phyloP scores from a whole-genome alignment of 2,113 vertebrate genomes.

The Lethenteron camtschaticum region DNA sequence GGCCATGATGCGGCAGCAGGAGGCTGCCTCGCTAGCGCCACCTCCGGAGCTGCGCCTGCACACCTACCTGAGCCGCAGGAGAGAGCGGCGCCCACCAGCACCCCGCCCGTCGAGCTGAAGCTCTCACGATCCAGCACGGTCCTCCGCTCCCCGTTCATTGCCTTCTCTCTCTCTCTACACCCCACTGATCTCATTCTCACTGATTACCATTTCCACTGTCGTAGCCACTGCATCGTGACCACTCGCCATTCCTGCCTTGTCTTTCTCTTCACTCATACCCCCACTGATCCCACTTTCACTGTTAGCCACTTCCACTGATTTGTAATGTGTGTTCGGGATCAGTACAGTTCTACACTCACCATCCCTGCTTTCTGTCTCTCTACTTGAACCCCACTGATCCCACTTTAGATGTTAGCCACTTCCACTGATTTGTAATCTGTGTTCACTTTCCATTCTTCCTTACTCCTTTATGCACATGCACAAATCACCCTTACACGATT shows the following conservation, averaged over 20 bases:
- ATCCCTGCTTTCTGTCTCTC: background rate
- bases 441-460: background rate
- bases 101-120: conserved; percentile 74
- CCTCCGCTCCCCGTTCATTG: background rate
- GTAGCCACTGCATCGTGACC: background rate
- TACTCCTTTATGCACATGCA: background rate
- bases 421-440: too few species aligned
- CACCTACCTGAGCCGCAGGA: conserved; percentile 66
- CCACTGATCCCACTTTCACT: background rate
- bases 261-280: background rate
- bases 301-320: background rate
- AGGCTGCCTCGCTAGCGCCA: conserved; percentile 47
- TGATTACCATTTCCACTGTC: background rate
- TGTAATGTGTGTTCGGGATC: too few species aligned
- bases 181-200: background rate
- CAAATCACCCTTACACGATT: too few species aligned
- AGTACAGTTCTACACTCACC: background rate
- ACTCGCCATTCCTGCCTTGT: background rate
- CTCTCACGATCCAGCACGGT: conserved; percentile 87
- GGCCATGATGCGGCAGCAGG: conserved; percentile 70
- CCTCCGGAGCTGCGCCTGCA: conserved; percentile 69
- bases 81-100: conserved; percentile 61
- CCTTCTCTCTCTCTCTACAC: background rate
- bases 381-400: background rate
- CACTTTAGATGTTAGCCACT: background rate